Conservation (phyloP, 2,888 invertebrate species). For the Epinotia brunnichana region DNA sequence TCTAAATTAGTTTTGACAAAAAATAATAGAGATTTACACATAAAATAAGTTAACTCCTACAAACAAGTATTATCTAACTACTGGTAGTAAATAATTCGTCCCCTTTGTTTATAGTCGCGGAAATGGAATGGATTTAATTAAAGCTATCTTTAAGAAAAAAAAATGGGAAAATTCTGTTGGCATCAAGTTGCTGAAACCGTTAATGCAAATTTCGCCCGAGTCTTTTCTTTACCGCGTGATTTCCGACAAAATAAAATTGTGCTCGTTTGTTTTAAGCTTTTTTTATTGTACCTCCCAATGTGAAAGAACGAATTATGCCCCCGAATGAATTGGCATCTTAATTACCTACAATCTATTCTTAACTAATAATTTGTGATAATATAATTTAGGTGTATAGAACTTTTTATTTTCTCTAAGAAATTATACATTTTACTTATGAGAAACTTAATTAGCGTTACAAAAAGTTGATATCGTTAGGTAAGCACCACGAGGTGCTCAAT, state of each 20-base stretch:
- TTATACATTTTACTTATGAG: too few species aligned
- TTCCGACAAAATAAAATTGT: conserved; percentile 23
- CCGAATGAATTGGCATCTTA: neutral
- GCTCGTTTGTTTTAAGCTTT: conserved; percentile 21
- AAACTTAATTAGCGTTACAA: too few species aligned
- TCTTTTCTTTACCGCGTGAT: conserved; percentile 16
- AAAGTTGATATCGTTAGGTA: too few species aligned
- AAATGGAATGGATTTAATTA: conserved; percentile 41
- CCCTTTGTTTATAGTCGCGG: conserved; percentile 24
- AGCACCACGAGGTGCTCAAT: too few species aligned
- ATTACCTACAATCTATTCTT: neutral
- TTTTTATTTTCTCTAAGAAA: too few species aligned
- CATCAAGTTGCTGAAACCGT: conserved; percentile 31
- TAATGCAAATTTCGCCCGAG: conserved; percentile 34
- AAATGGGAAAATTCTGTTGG: conserved; percentile 29
- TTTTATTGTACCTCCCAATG: conserved; percentile 1
- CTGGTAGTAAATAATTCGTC: conserved; percentile 24
- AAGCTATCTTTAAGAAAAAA: conserved; percentile 33
- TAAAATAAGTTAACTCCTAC: neutral
- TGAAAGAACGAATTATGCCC: neutral
- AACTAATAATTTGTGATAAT: too few species aligned
- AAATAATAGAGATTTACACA: neutral
- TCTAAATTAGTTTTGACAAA: neutral
- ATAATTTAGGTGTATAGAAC: too few species aligned
- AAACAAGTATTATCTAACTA: neutral